A percentile compares a stretch with the other conserved stretches of the same genome.
Conservation (phyloP, 2,113 vertebrate genomes). For the Climacteris rufus region DNA sequence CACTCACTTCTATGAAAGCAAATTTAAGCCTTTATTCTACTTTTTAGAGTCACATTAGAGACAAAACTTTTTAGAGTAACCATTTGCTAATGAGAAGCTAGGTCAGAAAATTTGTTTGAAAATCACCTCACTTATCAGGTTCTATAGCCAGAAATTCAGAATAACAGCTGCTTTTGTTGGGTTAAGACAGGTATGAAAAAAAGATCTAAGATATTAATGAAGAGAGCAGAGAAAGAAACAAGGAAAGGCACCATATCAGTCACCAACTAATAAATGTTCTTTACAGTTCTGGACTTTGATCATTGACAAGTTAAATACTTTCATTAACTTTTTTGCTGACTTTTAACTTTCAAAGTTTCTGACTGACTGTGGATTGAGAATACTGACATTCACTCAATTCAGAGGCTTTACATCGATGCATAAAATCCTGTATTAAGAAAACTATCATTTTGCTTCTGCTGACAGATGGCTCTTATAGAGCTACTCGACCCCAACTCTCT, state of each 20-base stretch:
- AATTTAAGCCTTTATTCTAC: neutral
- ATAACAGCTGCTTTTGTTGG: constrained; percentile 36
- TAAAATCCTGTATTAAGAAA: constrained; percentile 39
- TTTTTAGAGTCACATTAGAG: neutral
- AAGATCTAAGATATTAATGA: constrained; percentile 10
- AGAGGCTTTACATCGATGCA: neutral
- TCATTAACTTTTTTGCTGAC: constrained; percentile 47
- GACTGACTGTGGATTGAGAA: constrained; percentile 16
- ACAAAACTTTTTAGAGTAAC: neutral
- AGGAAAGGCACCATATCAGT: neutral
- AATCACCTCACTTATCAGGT: constrained; percentile 12
- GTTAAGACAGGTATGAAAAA: neutral
- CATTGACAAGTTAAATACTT: constrained; percentile 35
- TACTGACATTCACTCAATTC: neutral
- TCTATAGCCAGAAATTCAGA: neutral
- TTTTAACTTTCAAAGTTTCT: constrained; percentile 27
- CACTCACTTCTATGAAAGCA: neutral
- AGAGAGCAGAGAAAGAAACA: neutral
- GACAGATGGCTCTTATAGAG: constrained; percentile 33
- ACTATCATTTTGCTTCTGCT: constrained; percentile 52
- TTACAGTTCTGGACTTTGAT: constrained; percentile 46
- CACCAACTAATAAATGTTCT: constrained; percentile 43
- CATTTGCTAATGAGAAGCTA: neutral
- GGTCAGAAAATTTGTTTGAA: neutral
- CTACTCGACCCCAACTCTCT: neutral